Conservation (phyloP, 37 sponge, comb jelly and placozoan species). For the Geodia barretti region DNA sequence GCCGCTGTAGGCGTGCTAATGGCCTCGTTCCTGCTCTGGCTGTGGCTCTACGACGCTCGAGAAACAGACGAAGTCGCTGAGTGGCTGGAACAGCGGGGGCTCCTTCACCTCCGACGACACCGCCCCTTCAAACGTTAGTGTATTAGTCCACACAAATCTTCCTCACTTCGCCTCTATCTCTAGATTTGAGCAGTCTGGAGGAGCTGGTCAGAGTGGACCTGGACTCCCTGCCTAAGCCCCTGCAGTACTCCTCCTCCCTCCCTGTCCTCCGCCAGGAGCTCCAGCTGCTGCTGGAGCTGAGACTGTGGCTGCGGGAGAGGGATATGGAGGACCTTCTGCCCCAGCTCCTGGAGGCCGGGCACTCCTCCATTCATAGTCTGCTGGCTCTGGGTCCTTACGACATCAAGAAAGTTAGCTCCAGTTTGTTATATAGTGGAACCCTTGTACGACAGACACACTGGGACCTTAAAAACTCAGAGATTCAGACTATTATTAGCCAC, state of each 20-base stretch:
- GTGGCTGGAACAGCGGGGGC: not conserved
- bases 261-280: not conserved
- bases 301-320: not conserved
- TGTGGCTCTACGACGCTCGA: slow-evolving; percentile 7
- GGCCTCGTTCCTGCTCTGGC: slow-evolving; percentile 13
- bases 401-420: too few relatives aligned
- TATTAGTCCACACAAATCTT: not conserved
- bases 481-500: too few relatives aligned
- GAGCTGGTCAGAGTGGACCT: not conserved
- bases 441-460: too few relatives aligned
- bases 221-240: not conserved
- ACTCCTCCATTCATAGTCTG: not conserved
- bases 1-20: slow-evolving; percentile 1
- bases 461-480: too few relatives aligned
- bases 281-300: not conserved
- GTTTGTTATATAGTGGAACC: too few relatives aligned
- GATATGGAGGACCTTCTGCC: not conserved
- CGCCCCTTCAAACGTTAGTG: not conserved
- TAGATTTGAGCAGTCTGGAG: not conserved
- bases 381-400: not conserved
- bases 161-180: not conserved
- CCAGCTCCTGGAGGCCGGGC: not conserved
- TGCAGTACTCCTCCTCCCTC: not conserved
- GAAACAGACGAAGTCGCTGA: slow-evolving; percentile 10
- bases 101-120: not conserved